Conservation (phyloP, 1,140 invertebrate species). For the Drosophila bipectinata region DNA sequence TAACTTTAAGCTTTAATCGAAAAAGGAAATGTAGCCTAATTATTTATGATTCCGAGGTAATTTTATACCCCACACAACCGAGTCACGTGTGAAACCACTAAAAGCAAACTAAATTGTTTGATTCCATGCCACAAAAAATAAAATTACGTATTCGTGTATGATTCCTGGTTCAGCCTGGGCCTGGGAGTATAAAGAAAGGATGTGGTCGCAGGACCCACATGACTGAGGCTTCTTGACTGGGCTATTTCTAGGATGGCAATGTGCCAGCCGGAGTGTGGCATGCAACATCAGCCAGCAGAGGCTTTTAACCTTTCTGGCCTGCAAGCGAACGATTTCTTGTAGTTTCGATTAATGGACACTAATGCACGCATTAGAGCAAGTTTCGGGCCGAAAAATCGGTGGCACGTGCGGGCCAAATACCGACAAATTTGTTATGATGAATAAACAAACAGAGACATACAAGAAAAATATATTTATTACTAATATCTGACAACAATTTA, state of each 20-base stretch:
- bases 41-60: slow-evolving; percentile 53
- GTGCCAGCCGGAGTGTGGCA: slow-evolving; percentile 40
- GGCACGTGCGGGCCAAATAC: slow-evolving; percentile 66
- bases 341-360: slow-evolving; percentile 70
- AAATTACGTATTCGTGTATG: neutral
- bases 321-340: slow-evolving; percentile 50
- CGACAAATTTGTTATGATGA: slow-evolving; percentile 61
- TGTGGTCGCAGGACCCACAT: slow-evolving; percentile 21
- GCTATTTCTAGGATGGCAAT: slow-evolving; percentile 53
- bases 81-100: slow-evolving; percentile 68
- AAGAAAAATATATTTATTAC: slow-evolving; percentile 48
- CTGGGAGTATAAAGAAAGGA: slow-evolving; percentile 31
- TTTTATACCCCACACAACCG: slow-evolving; percentile 22
- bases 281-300: slow-evolving; percentile 16
- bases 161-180: neutral
- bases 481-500: slow-evolving; percentile 79
- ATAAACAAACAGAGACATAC: slow-evolving; percentile 62
- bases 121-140: neutral
- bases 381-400: slow-evolving; percentile 45
- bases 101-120: slow-evolving; percentile 68
- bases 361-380: slow-evolving; percentile 67
- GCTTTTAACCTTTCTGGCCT: slow-evolving; percentile 74
- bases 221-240: slow-evolving; percentile 34
- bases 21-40: slow-evolving; percentile 20
- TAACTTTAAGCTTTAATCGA: neutral